phyloP scores from a whole-genome alignment of 2,113 vertebrate species.

The Tachysurus fulvidraco region DNA sequence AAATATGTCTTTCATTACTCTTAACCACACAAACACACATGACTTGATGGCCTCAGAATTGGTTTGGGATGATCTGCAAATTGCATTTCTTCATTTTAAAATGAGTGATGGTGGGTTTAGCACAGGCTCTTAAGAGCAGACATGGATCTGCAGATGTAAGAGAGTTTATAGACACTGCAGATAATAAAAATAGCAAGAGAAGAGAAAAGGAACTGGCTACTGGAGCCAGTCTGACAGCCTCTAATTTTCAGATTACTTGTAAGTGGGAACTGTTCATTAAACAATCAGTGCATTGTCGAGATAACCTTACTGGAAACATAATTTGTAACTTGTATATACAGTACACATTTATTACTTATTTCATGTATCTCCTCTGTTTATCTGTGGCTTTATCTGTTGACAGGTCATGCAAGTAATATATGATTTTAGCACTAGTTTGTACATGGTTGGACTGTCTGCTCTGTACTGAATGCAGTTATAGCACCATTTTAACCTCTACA shows the following conservation, averaged over 20 bases:
- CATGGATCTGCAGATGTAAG: constrained; percentile 15
- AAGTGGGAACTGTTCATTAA: constrained; percentile 27
- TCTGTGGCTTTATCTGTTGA: not conserved
- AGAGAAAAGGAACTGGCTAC: constrained; percentile 4
- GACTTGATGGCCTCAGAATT: constrained; percentile 19
- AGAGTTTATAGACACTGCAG: not conserved
- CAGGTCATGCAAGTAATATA: not conserved
- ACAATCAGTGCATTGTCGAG: constrained; percentile 12
- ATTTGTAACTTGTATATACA: not conserved
- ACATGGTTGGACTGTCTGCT: not conserved
- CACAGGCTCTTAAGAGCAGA: not conserved
- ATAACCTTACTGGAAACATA: constrained; percentile 16
- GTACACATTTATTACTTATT: not conserved
- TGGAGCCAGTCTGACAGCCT: constrained; percentile 24
- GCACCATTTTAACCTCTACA: not conserved
- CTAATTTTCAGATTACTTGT: constrained; percentile 32
- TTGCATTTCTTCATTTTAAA: not conserved
- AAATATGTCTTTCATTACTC: constrained; percentile 42
- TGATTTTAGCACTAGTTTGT: not conserved
- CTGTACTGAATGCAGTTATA: not conserved
- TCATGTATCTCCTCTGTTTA: not conserved
- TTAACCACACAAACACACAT: constrained; percentile 17
- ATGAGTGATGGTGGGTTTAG: constrained; percentile 2
- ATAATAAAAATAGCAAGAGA: constrained; percentile 32
- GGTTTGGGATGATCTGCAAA: constrained; percentile 19